These are phyloP conservation scores for Limosa lapponica DNA, from an alignment of 2,797 vertebrate genomes.

Conservation along the genomic window DNA sequence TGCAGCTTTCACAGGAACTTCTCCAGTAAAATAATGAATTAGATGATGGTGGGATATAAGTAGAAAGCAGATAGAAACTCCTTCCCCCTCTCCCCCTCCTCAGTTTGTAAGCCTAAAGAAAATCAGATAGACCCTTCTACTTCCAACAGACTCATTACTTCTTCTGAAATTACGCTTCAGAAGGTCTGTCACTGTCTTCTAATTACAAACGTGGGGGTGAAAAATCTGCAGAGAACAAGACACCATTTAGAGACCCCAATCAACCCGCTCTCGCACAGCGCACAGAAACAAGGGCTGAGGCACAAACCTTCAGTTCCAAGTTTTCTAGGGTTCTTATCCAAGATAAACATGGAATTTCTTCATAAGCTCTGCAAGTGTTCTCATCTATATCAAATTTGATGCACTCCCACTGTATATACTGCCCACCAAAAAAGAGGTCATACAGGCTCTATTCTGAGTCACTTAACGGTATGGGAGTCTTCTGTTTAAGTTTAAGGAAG, in stretches of 20 bases:
- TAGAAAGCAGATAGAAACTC: not conserved
- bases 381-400: not conserved
- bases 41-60: not conserved
- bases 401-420: not conserved
- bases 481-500: not conserved
- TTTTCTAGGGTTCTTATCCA: not conserved
- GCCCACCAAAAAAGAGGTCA: not conserved
- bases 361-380: not conserved
- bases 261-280: not conserved
- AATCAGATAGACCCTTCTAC: not conserved
- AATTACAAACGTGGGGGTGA: not conserved
- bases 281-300: not conserved
- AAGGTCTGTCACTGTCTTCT: not conserved
- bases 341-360: not conserved
- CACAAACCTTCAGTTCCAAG: not conserved
- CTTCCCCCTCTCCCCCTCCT: fast-evolving
- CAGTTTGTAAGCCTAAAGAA: not conserved
- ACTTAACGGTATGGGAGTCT: not conserved
- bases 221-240: slow-evolving; percentile 3
- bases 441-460: not conserved
- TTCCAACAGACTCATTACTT: not conserved
- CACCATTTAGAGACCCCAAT: not conserved
- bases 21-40: not conserved
- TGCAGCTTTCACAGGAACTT: not conserved
- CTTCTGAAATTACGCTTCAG: slow-evolving; percentile 10